Percentiles rank a stretch among this genome's conserved stretches.
Evolutionary conservation across 1,140 invertebrate genomes (phyloP).

Genomic region (Oppia nitens): DNA sequence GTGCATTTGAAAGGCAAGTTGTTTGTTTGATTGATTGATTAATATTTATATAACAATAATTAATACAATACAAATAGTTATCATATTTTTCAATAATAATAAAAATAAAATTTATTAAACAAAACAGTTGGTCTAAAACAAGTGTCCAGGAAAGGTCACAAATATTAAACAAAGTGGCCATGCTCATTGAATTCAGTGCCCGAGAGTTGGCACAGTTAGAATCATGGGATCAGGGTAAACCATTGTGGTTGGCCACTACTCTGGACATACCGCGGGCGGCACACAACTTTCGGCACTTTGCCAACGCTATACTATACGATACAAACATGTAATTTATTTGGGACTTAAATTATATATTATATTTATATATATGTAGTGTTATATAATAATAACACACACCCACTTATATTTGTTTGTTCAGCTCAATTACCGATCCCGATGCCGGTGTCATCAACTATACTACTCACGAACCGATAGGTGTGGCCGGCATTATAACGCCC

Average conservation of each 20-base stretch:
- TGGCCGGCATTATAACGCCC: slow-evolving; percentile 39
- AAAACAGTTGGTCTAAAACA: slow-evolving; percentile 29
- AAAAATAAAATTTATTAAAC: too few species aligned
- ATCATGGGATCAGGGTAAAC: slow-evolving; percentile 42
- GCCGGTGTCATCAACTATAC: slow-evolving; percentile 36
- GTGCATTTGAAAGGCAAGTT: too few species aligned
- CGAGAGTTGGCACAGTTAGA: slow-evolving; percentile 38
- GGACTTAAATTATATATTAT: too few species aligned
- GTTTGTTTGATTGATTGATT: too few species aligned
- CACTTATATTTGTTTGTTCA: too few species aligned
- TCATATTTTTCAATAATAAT: too few species aligned
- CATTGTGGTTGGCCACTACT: slow-evolving; percentile 33
- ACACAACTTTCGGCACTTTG: slow-evolving; percentile 40
- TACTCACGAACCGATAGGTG: slow-evolving; percentile 34
- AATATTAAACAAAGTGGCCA: slow-evolving; percentile 33
- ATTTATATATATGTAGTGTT: too few species aligned
- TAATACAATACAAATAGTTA: too few species aligned
- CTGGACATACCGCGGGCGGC: slow-evolving; percentile 41
- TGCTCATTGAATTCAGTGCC: slow-evolving; percentile 34
- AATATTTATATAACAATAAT: too few species aligned
- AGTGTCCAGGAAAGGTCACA: slow-evolving; percentile 24
- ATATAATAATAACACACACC: too few species aligned
- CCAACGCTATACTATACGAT: slow-evolving; percentile 31
- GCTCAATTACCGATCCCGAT: too few species aligned
- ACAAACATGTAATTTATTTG: slow-evolving; percentile 27